phyloP scores from a whole-genome alignment of 1,140 invertebrate species.

The Phocides pigmalion region DNA sequence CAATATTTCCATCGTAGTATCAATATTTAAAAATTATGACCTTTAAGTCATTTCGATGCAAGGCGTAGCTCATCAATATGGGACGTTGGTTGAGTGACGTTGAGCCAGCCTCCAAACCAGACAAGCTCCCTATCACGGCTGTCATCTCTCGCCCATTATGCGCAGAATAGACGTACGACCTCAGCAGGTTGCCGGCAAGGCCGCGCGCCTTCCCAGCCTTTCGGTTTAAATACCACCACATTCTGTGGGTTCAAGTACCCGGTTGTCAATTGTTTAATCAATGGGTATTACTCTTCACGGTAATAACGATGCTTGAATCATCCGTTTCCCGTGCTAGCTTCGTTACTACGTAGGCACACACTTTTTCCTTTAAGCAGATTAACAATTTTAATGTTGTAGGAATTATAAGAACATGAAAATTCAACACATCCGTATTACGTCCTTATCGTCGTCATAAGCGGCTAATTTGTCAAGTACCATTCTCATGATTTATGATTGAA shows the following conservation, averaged over 20 bases:
- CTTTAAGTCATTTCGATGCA: slow-evolving; percentile 15
- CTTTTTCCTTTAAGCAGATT: too few species aligned
- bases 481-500: background rate
- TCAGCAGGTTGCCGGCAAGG: slow-evolving; percentile 58
- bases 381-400: too few species aligned
- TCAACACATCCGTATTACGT: too few species aligned
- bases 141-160: slow-evolving; percentile 70
- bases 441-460: too few species aligned
- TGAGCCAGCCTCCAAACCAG: slow-evolving; percentile 28
- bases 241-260: slow-evolving; percentile 43
- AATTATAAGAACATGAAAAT: background rate
- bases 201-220: slow-evolving; percentile 47
- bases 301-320: too few species aligned
- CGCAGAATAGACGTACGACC: slow-evolving; percentile 60
- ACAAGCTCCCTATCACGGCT: slow-evolving; percentile 43
- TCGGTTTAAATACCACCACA: slow-evolving; percentile 39
- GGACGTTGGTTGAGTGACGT: slow-evolving; percentile 11
- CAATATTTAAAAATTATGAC: background rate
- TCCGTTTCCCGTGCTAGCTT: too few species aligned
- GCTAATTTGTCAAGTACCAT: background rate
- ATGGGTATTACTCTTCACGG: slow-evolving; percentile 42
- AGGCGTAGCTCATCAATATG: slow-evolving; percentile 16
- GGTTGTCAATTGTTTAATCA: slow-evolving; percentile 42
- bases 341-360: too few species aligned
- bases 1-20: background rate